Percentiles rank a stretch among this genome's conserved stretches.
These are phyloP conservation scores for Oscheius sp. DNA, from an alignment of 1,140 invertebrate species.

Conservation along the genomic window DNA sequence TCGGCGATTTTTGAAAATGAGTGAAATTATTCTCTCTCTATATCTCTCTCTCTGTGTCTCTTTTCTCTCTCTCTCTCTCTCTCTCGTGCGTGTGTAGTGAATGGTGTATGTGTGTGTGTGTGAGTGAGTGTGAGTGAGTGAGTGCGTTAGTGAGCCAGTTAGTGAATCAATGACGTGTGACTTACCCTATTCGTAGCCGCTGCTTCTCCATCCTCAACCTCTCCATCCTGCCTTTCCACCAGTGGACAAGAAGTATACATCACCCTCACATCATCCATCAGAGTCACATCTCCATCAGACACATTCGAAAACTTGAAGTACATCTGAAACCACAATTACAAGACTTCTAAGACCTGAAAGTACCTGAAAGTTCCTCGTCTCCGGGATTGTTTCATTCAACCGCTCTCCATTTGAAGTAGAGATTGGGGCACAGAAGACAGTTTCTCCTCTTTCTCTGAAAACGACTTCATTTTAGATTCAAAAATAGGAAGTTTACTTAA, in stretches of 20 bases:
- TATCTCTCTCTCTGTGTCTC: too few relatives aligned
- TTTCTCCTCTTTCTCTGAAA: conserved; percentile 25
- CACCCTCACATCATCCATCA: conserved; percentile 20
- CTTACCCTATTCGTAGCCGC: too few relatives aligned
- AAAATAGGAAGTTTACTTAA: conserved; percentile 27
- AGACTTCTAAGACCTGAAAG: neutral
- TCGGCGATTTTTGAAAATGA: too few relatives aligned
- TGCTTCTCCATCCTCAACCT: too few relatives aligned
- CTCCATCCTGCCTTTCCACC: neutral
- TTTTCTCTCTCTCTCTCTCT: too few relatives aligned
- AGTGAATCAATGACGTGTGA: too few relatives aligned
- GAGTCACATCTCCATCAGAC: conserved; percentile 21
- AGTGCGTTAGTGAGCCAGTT: too few relatives aligned
- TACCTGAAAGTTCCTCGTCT: conserved; percentile 29
- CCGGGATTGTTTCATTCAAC: conserved; percentile 22
- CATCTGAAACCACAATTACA: conserved; percentile 11
- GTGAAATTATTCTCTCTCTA: too few relatives aligned
- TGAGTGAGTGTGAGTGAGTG: too few relatives aligned
- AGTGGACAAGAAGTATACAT: conserved; percentile 14
- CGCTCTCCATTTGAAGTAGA: conserved; percentile 11
- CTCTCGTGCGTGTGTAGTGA: too few relatives aligned
- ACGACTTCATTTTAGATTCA: neutral
- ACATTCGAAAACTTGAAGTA: conserved; percentile 25
- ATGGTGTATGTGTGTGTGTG: too few relatives aligned
- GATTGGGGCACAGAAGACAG: conserved; percentile 27